A percentile compares a stretch with the other conserved stretches of the same genome.
These are phyloP conservation scores for Orchestia grillus DNA, from an alignment of 1,140 invertebrate genomes.

Conservation along the genomic window DNA sequence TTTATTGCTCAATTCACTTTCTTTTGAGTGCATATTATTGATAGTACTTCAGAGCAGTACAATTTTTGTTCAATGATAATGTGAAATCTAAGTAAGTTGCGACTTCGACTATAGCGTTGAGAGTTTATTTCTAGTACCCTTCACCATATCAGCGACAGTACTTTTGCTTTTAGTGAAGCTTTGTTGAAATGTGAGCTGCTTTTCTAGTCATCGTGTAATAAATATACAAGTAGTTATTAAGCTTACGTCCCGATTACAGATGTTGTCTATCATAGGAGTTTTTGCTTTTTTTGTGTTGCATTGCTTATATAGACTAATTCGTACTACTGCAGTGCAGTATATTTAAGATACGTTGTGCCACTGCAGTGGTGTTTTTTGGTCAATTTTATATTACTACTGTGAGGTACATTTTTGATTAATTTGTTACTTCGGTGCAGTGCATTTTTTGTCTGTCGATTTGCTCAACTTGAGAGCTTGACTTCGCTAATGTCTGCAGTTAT, in stretches of 20 bases:
- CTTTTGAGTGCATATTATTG: neutral
- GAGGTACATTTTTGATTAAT: neutral
- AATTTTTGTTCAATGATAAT: neutral
- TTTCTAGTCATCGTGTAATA: slow-evolving; percentile 45
- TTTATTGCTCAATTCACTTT: neutral
- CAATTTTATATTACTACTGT: neutral
- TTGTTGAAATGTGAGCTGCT: slow-evolving; percentile 2
- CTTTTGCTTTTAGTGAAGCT: neutral
- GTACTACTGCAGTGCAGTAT: neutral
- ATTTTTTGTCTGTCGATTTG: neutral
- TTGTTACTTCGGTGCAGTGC: neutral
- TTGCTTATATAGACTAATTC: neutral
- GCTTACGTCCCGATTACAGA: neutral
- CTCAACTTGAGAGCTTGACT: neutral
- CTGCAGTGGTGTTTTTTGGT: neutral
- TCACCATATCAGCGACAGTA: slow-evolving; percentile 30
- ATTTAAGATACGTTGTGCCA: neutral
- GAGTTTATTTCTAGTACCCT: neutral
- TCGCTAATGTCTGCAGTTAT: neutral
- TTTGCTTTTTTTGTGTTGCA: neutral
- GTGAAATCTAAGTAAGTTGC: neutral
- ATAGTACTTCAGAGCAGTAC: neutral
- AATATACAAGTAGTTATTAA: too few species aligned
- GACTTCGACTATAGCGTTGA: neutral
- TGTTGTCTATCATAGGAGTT: neutral